phyloP scores from a whole-genome alignment of 2,888 invertebrate species.

The Phengaris alcon region DNA sequence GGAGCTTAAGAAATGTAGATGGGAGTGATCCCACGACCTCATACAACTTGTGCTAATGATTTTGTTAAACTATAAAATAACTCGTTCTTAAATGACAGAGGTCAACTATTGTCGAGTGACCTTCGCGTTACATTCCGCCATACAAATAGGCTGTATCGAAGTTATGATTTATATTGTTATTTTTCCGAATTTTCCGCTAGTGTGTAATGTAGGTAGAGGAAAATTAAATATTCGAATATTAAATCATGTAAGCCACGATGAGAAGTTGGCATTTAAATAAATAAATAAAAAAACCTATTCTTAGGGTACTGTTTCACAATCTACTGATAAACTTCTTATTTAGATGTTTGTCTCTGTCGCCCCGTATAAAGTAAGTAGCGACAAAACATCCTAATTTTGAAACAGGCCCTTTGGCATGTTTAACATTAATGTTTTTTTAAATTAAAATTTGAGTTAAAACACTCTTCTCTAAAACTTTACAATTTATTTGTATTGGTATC shows the following conservation, averaged over 20 bases:
- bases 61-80: constrained; percentile 25
- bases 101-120: constrained; percentile 2
- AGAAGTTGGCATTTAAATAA: neutral
- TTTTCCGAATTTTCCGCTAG: neutral
- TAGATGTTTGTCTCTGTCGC: too few relatives aligned
- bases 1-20: constrained; percentile 23
- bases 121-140: neutral
- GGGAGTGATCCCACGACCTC: constrained; percentile 16
- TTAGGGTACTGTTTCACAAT: too few relatives aligned
- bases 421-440: too few relatives aligned
- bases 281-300: neutral
- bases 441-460: too few relatives aligned
- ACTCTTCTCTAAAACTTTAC: too few relatives aligned
- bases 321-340: too few relatives aligned
- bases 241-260: neutral
- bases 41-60: constrained; percentile 14
- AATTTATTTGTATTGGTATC: too few relatives aligned
- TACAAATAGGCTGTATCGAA: constrained; percentile 8
- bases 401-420: too few relatives aligned
- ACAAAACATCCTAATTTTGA: too few relatives aligned
- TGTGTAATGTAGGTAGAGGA: neutral
- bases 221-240: neutral
- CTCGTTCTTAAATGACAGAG: constrained; percentile 21
- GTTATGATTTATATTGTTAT: constrained; percentile 3
- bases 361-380: too few relatives aligned